These are phyloP conservation scores for Brachionus plicatilis DNA, from an alignment of 1,140 invertebrate species.

Conservation along the genomic window DNA sequence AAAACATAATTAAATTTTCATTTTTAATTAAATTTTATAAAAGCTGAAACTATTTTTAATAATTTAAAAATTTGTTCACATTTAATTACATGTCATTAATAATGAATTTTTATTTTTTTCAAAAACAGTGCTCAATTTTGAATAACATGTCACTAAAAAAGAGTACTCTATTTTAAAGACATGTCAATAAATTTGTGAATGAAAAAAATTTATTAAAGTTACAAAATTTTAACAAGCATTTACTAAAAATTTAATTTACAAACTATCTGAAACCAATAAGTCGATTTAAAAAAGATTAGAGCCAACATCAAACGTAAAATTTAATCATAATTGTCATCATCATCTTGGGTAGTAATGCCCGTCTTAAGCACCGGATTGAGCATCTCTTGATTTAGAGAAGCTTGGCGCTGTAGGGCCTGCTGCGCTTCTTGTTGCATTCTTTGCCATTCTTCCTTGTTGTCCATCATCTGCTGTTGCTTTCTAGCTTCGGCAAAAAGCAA, in stretches of 20 bases:
- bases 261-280: not conserved
- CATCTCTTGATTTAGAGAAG: not conserved
- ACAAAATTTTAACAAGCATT: not conserved
- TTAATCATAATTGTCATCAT: constrained; percentile 30
- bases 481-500: constrained; percentile 3
- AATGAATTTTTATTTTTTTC: no score
- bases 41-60: no score
- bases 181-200: no score
- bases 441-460: constrained; percentile 2
- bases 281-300: not conserved
- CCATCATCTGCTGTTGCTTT: constrained; percentile 15
- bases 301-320: not conserved
- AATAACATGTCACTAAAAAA: no score
- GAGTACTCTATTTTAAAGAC: no score
- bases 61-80: no score
- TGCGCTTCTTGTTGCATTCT: constrained; percentile 11
- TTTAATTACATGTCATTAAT: no score
- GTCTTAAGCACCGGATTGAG: not conserved
- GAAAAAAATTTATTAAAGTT: no score
- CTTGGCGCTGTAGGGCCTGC: not conserved
- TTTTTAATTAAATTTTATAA: no score
- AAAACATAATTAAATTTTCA: no score
- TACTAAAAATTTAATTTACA: not conserved
- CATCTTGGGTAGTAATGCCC: not conserved
- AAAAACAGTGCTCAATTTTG: no score